Base-by-base conservation (phyloP, 35 echinoderm and acorn worm genomes). In the Amphiura filiformis region DNA sequence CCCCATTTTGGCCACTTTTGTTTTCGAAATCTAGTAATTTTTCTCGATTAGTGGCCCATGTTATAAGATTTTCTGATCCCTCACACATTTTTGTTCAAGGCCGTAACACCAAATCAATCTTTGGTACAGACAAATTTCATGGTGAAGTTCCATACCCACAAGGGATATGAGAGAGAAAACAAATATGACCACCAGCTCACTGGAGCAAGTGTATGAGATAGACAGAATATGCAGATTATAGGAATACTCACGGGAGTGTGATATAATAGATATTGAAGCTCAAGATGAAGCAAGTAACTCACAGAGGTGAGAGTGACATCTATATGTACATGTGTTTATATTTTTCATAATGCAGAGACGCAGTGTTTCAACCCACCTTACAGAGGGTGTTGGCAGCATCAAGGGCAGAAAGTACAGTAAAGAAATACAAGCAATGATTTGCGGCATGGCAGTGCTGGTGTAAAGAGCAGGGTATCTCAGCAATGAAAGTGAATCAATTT, bases 81-180 rank as follows among this genome's bases (percentile, higher is more conserved):
- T 18, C 7, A 20, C 13, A 31, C 13, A 36, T 85, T 36, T 84
- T 75, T 38, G 18, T 85, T 34, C 83, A 75, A 37, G 56, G 56
- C 13, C 18, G 57, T 34, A 75, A 75, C 36, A 70, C n/a, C 0
- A 35, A 75, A 15, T 85, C 52, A 65, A 36, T 85, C n/a, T 37
- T 85, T 75, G 31, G 83, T 13, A 34, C 83, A 36, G 36, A 1
- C 0, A 84, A 56, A 84, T 84, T 84, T 32, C 23, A 44, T 47
- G 56, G 81, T 41, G 38, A 38, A 52, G 41, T 84, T 32, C 49
- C 56, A 52, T 84, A n/a, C n/a, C n/a, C n/a, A n/a, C n/a, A n/a
- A n/a, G n/a, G n/a, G n/a, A n/a, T n/a, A n/a, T n/a, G n/a, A n/a
- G n/a, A n/a, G n/a, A n/a, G n/a, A n/a, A n/a, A n/a, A n/a, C n/a